These are phyloP conservation scores for Clavelina lepadiformis DNA, from an alignment of 23 tunicate species.

Conservation along the genomic window DNA sequence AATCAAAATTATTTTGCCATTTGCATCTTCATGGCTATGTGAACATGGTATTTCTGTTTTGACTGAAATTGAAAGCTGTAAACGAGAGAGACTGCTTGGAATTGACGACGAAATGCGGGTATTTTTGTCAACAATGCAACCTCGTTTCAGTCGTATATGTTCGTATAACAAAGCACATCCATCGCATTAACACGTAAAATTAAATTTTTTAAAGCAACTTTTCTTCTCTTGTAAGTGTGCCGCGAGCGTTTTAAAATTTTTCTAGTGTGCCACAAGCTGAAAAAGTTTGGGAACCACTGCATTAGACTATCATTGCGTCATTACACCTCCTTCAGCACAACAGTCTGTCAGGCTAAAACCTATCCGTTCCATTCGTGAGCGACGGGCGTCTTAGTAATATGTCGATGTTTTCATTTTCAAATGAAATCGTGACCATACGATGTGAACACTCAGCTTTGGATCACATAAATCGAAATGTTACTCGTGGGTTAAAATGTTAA, in stretches of 20 bases:
- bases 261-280: too few relatives aligned
- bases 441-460: too few relatives aligned
- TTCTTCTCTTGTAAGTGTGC: constrained; percentile 7
- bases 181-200: constrained; percentile 31
- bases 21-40: constrained; percentile 38
- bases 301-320: too few relatives aligned
- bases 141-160: constrained; percentile 33
- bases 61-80: constrained; percentile 34
- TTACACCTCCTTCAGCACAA: too few relatives aligned
- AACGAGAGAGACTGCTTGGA: constrained; percentile 17
- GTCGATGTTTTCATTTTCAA: too few relatives aligned
- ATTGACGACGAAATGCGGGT: constrained; percentile 40
- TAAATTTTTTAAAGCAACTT: constrained; percentile 12
- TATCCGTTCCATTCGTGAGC: too few relatives aligned
- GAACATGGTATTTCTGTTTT: constrained; percentile 40
- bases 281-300: constrained; percentile 14
- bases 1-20: constrained; percentile 20
- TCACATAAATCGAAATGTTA: too few relatives aligned
- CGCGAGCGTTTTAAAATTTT: too few relatives aligned
- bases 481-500: too few relatives aligned
- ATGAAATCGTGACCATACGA: too few relatives aligned
- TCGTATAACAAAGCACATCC: constrained; percentile 24
- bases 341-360: too few relatives aligned
- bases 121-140: constrained; percentile 26
- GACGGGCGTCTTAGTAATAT: too few relatives aligned